Evolutionary conservation across 2,888 invertebrate genomes (phyloP).

Genomic region (Laspeyria flexula): DNA sequence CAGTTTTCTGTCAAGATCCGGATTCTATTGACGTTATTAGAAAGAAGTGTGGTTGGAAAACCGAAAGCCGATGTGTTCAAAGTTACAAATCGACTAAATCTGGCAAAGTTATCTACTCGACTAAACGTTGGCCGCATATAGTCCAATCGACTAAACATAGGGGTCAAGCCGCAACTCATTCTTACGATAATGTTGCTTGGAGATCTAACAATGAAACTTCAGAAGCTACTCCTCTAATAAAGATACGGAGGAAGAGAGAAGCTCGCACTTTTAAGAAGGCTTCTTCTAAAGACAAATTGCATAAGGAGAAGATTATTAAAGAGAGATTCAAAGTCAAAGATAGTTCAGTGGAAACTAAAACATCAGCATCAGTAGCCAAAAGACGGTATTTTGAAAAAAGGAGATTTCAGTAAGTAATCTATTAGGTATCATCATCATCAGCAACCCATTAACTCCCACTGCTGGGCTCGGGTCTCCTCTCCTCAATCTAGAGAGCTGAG

Average conservation of each 20-base stretch:
- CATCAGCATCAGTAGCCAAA: background rate
- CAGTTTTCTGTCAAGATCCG: slow-evolving; percentile 58
- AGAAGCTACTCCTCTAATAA: background rate
- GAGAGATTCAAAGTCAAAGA: background rate
- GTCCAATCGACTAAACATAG: slow-evolving; percentile 51
- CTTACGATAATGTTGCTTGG: slow-evolving; percentile 4
- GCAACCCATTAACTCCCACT: too few relatives aligned
- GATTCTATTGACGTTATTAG: slow-evolving; percentile 52
- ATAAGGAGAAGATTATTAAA: slow-evolving; percentile 1
- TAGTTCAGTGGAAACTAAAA: background rate
- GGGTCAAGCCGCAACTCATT: slow-evolving; percentile 2
- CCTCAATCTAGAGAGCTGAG: too few relatives aligned
- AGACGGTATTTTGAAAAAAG: slow-evolving; percentile 8
- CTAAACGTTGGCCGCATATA: slow-evolving; percentile 57
- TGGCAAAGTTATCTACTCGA: slow-evolving; percentile 50
- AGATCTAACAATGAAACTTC: slow-evolving; percentile 1
- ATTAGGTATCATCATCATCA: too few relatives aligned
- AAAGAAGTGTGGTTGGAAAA: slow-evolving; percentile 16
- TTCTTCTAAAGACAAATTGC: background rate
- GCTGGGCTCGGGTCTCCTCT: too few relatives aligned
- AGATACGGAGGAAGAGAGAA: slow-evolving; percentile 6
- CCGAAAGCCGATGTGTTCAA: slow-evolving; percentile 30
- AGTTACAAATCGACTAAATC: slow-evolving; percentile 55
- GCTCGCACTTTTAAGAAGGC: background rate
- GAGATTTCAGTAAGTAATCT: slow-evolving; percentile 7